These are phyloP conservation scores for Spermophilus dauricus DNA, from an alignment of 2,113 vertebrate genomes.

Conservation along the genomic window DNA sequence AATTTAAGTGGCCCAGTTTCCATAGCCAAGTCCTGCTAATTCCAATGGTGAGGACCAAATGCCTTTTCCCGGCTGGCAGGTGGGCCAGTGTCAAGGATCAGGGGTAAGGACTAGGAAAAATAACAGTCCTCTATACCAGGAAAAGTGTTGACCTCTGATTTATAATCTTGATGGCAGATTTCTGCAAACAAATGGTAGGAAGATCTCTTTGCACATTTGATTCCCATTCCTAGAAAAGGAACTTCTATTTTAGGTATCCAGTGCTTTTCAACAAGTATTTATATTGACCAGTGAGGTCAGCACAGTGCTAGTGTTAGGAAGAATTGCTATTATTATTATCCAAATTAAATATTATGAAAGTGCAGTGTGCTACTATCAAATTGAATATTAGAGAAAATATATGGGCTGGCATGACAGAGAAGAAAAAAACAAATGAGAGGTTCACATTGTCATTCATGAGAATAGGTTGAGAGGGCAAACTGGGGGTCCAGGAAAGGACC, in stretches of 20 bases:
- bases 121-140: background rate
- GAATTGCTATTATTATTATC: slow-evolving; percentile 42
- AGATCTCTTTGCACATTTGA: slow-evolving; percentile 52
- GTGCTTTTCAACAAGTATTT: slow-evolving; percentile 52
- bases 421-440: background rate
- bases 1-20: background rate
- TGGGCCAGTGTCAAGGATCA: too few species aligned
- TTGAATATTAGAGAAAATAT: slow-evolving; percentile 31
- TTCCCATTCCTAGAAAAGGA: slow-evolving; percentile 46
- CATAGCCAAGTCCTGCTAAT: background rate
- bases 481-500: background rate
- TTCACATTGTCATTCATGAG: background rate
- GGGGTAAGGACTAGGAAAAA: background rate
- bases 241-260: slow-evolving; percentile 52
- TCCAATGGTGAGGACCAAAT: background rate
- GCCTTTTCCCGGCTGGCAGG: background rate
- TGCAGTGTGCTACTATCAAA: background rate
- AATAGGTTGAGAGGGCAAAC: background rate
- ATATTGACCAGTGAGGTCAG: slow-evolving; percentile 48
- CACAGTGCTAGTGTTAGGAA: background rate
- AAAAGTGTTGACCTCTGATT: background rate
- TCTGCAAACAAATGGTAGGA: slow-evolving; percentile 59
- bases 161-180: background rate
- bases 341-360: slow-evolving; percentile 26
- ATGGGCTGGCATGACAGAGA: background rate